Percentiles rank a stretch among this genome's conserved stretches.
Conservation (phyloP, 35 echinoderm and acorn worm species). For the Lytechinus pictus region DNA sequence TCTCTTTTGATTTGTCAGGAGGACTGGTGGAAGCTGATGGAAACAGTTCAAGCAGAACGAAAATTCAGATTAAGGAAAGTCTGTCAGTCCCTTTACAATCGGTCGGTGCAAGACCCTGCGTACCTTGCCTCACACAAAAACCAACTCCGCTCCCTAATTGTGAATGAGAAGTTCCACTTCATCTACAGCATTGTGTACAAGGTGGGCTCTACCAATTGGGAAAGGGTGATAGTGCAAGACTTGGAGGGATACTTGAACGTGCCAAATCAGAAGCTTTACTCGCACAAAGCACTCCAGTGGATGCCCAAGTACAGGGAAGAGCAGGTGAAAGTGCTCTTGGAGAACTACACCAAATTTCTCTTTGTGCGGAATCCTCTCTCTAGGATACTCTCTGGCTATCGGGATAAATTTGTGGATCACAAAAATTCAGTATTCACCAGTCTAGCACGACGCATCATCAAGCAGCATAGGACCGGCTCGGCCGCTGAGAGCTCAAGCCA, state of each 20-base stretch:
- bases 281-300: constrained; percentile 82
- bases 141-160: constrained; percentile 75
- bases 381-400: constrained; percentile 86
- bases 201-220: constrained; percentile 94
- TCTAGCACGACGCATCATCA: constrained; percentile 69
- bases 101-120: background rate
- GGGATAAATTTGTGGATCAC: constrained; percentile 98
- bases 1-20: background rate
- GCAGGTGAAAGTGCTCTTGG: constrained; percentile 54
- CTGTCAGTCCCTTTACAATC: constrained; percentile 22
- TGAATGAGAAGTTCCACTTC: constrained; percentile 78
- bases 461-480: constrained; percentile 45
- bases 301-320: constrained; percentile 66
- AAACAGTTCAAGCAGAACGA: background rate
- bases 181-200: constrained; percentile 97
- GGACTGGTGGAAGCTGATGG: constrained; percentile 20
- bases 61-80: constrained; percentile 48
- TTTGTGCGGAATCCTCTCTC: constrained; percentile 90
- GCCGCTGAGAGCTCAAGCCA: constrained; percentile 25
- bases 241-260: constrained; percentile 81
- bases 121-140: constrained; percentile 59
- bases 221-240: constrained; percentile 84
- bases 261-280: constrained; percentile 82
- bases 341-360: constrained; percentile 85
- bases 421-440: constrained; percentile 70